Base-by-base conservation (phyloP, 64 coral and sea anemone genomes). In the Stichodactyla helianthus region DNA sequence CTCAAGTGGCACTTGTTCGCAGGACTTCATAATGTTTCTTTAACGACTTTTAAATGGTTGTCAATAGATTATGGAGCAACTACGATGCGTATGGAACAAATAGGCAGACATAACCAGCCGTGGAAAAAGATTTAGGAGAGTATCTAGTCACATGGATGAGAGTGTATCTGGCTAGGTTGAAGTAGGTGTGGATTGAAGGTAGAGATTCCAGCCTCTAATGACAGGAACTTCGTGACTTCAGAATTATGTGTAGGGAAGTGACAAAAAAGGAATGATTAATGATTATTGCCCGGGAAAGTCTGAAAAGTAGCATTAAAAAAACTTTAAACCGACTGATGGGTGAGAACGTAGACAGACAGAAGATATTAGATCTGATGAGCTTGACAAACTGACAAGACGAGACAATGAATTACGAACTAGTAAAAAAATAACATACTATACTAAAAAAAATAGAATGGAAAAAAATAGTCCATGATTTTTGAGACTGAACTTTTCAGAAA, bases 261-360 rank as follows among this genome's bases (percentile, higher is more conserved):
- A 74, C 68, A 74, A 74, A 74, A 10, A 23, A 11, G 6, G 7
- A 74, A 23, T 74, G 25, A 74, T 74, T 74, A 31, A 74, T 74
- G 68, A 14, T 74, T 27, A 74, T 74, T 74, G 23, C 68, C 68
- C 26, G 68, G 11, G 68, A 74, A 74, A 74, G 68, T 74, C 68
- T 26, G 68, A 31, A 20, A 68, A 68, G 25, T 74, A 74, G 68
- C 8, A 74, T 23, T 35, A 65, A 31, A 31, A 74, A 74, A 74
- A 14, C 68, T 31, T 27, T 23, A 58, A 58, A 23, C 12, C 25
- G 10, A 31, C 68, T 35, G 68, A 74, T 74, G 68, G 68, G 68
- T 74, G 68, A 27, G 68, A 74, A 74, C 12, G 25, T 31, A 74
- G 23, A 74, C 68, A 74, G 68, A 31, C 68, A 74, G 0, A 74